These are phyloP conservation scores for Drosophila kepulauana DNA, from an alignment of 1,140 invertebrate species.

Conservation along the genomic window DNA sequence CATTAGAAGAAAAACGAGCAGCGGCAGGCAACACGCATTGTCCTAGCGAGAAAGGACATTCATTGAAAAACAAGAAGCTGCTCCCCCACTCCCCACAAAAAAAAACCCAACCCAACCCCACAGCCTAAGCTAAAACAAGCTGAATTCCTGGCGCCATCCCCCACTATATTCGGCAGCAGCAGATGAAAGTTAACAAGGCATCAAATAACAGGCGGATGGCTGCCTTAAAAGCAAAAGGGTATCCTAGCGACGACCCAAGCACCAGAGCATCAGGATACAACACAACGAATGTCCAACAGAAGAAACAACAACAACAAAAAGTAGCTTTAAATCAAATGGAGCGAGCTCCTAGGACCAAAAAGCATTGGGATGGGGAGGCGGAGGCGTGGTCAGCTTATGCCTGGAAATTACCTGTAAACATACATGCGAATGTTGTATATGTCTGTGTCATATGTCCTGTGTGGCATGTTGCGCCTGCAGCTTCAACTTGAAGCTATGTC, in stretches of 20 bases:
- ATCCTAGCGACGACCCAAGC: conserved; percentile 71
- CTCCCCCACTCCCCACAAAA: background rate
- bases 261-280: conserved; percentile 40
- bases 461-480: conserved; percentile 47
- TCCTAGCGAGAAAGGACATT: conserved; percentile 60
- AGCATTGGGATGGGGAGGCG: background rate
- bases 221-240: conserved; percentile 70
- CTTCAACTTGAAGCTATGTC: conserved; percentile 34
- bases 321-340: conserved; percentile 68
- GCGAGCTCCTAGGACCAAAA: conserved; percentile 7
- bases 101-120: too few species aligned
- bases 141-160: conserved; percentile 50
- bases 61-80: conserved; percentile 50
- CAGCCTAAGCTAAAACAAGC: conserved; percentile 62
- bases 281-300: conserved; percentile 51
- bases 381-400: conserved; percentile 40
- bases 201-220: conserved; percentile 68
- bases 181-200: conserved; percentile 79
- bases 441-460: conserved; percentile 34
- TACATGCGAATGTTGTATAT: background rate
- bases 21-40: conserved; percentile 52
- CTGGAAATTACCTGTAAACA: conserved; percentile 30
- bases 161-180: conserved; percentile 18
- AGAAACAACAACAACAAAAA: conserved; percentile 31
- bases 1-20: conserved; percentile 75